A percentile compares a stretch with the other conserved stretches of the same genome.
phyloP scores from a whole-genome alignment of 2,113 vertebrate genomes.

The Nematolebias whitei region DNA sequence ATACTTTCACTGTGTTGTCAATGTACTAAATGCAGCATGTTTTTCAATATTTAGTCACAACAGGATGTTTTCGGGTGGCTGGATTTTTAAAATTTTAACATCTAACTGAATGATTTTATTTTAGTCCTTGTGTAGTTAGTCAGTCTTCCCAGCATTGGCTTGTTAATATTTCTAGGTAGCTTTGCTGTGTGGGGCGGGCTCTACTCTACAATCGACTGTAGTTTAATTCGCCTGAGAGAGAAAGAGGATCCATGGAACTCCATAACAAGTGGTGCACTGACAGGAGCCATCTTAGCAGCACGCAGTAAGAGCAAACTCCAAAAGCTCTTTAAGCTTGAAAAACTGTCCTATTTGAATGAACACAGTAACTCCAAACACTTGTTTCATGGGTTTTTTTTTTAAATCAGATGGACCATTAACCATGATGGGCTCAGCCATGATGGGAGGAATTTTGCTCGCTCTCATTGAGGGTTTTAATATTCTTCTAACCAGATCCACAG shows the following conservation, averaged over 20 bases:
- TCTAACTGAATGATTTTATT: background rate
- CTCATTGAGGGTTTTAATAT: slow-evolving; percentile 90
- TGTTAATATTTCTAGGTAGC: slow-evolving; percentile 77
- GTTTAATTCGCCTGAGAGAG: slow-evolving; percentile 85
- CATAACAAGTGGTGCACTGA: slow-evolving; percentile 89
- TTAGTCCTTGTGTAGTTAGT: background rate
- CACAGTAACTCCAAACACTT: background rate
- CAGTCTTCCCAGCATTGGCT: background rate
- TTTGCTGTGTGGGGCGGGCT: slow-evolving; percentile 91
- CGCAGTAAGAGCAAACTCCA: slow-evolving; percentile 80
- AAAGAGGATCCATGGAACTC: slow-evolving; percentile 94
- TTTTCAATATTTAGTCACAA: background rate
- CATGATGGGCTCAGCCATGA: slow-evolving; percentile 91
- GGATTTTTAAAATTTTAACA: background rate
- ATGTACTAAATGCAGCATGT: background rate
- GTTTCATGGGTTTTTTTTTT: too few species aligned
- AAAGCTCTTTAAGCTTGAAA: too few species aligned
- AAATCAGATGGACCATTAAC: slow-evolving; percentile 86
- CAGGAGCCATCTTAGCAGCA: slow-evolving; percentile 87
- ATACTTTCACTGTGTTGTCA: background rate
- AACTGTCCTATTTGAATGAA: background rate
- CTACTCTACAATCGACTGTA: slow-evolving; percentile 92
- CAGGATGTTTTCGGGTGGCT: too few species aligned
- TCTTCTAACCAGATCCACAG: slow-evolving; percentile 88
- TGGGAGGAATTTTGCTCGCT: slow-evolving; percentile 88